phyloP scores from a whole-genome alignment of 2,113 vertebrate genomes.

The Nyctereutes procyonoides region DNA sequence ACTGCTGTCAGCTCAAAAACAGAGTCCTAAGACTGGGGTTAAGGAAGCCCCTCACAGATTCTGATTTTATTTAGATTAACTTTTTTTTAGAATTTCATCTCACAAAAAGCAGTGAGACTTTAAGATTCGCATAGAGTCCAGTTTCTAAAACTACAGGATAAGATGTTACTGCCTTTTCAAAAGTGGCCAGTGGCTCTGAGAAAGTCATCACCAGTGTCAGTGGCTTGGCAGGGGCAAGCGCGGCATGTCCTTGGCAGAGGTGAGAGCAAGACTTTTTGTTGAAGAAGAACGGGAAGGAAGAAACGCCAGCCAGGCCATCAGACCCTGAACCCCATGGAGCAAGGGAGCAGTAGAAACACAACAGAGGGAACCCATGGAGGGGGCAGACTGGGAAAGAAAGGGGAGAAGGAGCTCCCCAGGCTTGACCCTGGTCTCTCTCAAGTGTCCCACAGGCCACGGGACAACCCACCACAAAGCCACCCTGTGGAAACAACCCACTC shows the following conservation, averaged over 20 bases:
- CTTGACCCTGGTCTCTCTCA: background rate
- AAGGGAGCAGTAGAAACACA: background rate
- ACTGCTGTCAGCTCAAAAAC: background rate
- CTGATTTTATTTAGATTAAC: background rate
- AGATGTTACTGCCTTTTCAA: background rate
- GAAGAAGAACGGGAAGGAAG: too few species aligned
- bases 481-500: constrained; percentile 78
- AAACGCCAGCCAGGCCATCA: rapidly evolving
- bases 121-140: background rate
- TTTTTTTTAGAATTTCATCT: background rate
- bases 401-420: background rate
- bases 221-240: background rate
- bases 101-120: background rate
- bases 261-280: background rate
- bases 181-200: background rate
- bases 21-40: background rate
- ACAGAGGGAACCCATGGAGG: background rate
- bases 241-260: rapidly evolving
- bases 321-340: background rate
- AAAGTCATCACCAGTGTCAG: background rate
- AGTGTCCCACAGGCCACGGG: background rate
- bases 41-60: background rate
- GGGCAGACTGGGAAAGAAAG: background rate
- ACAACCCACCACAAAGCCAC: constrained; percentile 30
- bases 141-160: background rate